Percentiles rank a stretch among this genome's conserved stretches.
Evolutionary conservation across 53 echinoderm and acorn worm species (phyloP).

Genomic region (Apostichopus leukothele): DNA sequence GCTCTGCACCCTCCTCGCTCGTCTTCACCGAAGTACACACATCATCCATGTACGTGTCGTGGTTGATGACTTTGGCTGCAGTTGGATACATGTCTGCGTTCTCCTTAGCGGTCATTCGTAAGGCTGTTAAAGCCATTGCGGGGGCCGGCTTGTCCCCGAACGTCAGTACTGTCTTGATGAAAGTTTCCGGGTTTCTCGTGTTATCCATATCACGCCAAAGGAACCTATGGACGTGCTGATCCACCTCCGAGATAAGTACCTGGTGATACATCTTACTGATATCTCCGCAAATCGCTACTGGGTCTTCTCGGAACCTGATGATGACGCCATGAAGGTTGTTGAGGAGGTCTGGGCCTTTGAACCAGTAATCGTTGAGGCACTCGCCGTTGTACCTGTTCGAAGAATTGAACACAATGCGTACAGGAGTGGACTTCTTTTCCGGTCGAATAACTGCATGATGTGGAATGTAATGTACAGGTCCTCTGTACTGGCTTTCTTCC

Average conservation of each 20-base stretch:
- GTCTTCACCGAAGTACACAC: slow-evolving; percentile 41
- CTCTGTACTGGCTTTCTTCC: slow-evolving; percentile 24
- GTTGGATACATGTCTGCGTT: slow-evolving; percentile 5
- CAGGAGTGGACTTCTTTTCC: slow-evolving; percentile 43
- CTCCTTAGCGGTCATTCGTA: slow-evolving; percentile 43
- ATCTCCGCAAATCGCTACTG: slow-evolving; percentile 38
- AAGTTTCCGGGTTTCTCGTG: slow-evolving; percentile 2
- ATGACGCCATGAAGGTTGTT: slow-evolving; percentile 43
- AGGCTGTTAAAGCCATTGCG: slow-evolving; percentile 46
- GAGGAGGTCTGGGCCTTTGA: slow-evolving; percentile 47
- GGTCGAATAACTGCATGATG: slow-evolving; percentile 48
- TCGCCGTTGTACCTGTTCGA: slow-evolving; percentile 20
- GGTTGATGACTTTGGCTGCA: slow-evolving; percentile 29
- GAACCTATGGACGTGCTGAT: slow-evolving; percentile 48
- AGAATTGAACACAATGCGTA: slow-evolving; percentile 39
- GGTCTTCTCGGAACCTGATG: slow-evolving; percentile 36
- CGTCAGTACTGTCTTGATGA: slow-evolving; percentile 38
- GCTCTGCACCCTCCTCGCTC: slow-evolving; percentile 8
- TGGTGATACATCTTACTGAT: slow-evolving; percentile 53
- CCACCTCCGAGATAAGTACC: slow-evolving; percentile 28
- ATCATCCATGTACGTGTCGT: slow-evolving; percentile 45
- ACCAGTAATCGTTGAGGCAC: slow-evolving; percentile 12
- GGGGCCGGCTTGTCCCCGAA: slow-evolving; percentile 47
- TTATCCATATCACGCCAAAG: slow-evolving; percentile 40
- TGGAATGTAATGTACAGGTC: slow-evolving; percentile 54